These are phyloP conservation scores for Autographa gamma DNA, from an alignment of 2,888 invertebrate species.

Conservation along the genomic window DNA sequence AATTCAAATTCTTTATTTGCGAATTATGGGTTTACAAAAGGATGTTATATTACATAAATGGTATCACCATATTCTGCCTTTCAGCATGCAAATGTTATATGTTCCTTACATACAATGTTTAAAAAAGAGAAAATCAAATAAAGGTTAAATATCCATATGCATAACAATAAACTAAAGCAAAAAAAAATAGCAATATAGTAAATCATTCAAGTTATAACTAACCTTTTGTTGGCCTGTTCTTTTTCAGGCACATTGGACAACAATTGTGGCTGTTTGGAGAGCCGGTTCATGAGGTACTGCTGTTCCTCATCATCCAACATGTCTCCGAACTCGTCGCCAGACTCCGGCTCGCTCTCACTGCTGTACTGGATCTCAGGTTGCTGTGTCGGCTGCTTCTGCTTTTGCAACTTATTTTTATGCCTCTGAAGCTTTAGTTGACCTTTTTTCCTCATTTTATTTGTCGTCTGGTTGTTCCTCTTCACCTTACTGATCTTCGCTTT, in stretches of 20 bases:
- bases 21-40: no score
- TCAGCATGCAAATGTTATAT: no score
- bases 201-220: no score
- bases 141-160: no score
- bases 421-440: constrained; percentile 86
- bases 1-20: no score
- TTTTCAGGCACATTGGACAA: constrained; percentile 80
- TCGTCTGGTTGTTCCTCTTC: constrained; percentile 89
- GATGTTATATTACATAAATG: no score
- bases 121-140: no score
- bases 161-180: no score
- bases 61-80: no score
- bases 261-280: constrained; percentile 80
- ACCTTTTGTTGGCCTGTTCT: constrained; percentile 62
- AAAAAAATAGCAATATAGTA: no score
- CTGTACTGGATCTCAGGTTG: constrained; percentile 77
- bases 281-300: constrained; percentile 82
- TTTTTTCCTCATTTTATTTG: constrained; percentile 88
- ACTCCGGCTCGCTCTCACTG: constrained; percentile 82
- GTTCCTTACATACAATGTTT: no score
- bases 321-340: constrained; percentile 88
- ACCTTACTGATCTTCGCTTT: constrained; percentile 87
- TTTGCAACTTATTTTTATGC: constrained; percentile 77
- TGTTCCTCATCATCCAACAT: constrained; percentile 90
- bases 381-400: constrained; percentile 71